A percentile compares a stretch with the other conserved stretches of the same genome.
Evolutionary conservation across 2,888 invertebrate genomes (phyloP).

Genomic region (Apamea sordens): DNA sequence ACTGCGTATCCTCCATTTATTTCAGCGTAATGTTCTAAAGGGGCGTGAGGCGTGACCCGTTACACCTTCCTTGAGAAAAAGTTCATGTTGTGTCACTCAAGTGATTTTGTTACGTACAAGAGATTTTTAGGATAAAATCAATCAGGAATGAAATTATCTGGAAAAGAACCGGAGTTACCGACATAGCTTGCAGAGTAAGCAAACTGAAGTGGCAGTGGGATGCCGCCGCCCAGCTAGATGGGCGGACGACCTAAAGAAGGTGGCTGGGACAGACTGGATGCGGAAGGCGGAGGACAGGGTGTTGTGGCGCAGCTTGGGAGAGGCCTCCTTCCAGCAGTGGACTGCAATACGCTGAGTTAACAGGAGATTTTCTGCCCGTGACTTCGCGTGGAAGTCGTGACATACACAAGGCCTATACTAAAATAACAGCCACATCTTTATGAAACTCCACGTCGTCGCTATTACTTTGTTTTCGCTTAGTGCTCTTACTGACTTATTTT

Average conservation of each 20-base stretch:
- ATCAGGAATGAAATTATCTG: not conserved
- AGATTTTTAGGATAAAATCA: conserved; percentile 2
- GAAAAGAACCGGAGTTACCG: not conserved
- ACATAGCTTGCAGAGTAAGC: not conserved
- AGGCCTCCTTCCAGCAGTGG: no score
- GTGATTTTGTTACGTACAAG: conserved; percentile 19
- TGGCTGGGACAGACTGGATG: no score
- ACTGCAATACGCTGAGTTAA: no score
- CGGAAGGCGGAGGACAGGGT: no score
- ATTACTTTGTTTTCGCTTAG: no score
- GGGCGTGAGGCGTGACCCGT: conserved; percentile 18
- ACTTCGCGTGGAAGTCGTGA: not conserved
- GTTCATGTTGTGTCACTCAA: conserved; percentile 5
- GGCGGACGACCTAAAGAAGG: not conserved
- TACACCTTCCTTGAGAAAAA: conserved; percentile 28
- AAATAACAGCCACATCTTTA: no score
- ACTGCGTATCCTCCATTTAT: conserved; percentile 52
- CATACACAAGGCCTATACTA: not conserved
- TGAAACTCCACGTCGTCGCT: no score
- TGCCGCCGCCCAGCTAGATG: no score
- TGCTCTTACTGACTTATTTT: no score
- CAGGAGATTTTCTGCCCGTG: no score
- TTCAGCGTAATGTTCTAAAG: conserved; percentile 31
- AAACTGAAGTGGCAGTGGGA: not conserved
- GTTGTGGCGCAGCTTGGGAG: no score